phyloP scores from a whole-genome alignment of 1,140 invertebrate species.

The Penaeus chinensis region DNA sequence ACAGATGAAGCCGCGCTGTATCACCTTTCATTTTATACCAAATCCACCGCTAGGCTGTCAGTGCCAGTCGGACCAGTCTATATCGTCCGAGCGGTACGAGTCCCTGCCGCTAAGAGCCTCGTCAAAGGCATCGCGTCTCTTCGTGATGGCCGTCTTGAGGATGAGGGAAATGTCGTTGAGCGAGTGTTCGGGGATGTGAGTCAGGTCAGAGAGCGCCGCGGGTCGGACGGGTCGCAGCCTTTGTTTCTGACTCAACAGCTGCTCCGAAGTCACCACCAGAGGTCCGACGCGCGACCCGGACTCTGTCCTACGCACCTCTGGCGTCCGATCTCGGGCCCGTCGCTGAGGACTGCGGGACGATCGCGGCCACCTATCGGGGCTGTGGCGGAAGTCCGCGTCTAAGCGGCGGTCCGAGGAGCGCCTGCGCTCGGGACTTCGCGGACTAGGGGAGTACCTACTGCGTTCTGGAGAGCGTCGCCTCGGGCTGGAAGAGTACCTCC shows the following conservation, averaged over 20 bases:
- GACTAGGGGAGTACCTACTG: slow-evolving; percentile 27
- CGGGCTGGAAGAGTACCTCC: slow-evolving; percentile 46
- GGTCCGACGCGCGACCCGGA: slow-evolving; percentile 34
- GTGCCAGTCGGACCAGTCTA: slow-evolving; percentile 60
- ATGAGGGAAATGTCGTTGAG: slow-evolving; percentile 61
- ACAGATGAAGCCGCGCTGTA: no score
- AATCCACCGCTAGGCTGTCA: not conserved
- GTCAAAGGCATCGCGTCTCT: slow-evolving; percentile 57
- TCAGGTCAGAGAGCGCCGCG: slow-evolving; percentile 54
- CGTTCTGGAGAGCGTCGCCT: slow-evolving; percentile 45
- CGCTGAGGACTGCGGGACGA: slow-evolving; percentile 38
- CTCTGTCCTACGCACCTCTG: slow-evolving; percentile 25
- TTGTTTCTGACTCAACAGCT: slow-evolving; percentile 61
- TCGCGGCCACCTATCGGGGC: slow-evolving; percentile 27
- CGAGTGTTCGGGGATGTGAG: slow-evolving; percentile 57
- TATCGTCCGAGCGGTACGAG: slow-evolving; percentile 47
- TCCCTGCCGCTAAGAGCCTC: slow-evolving; percentile 49
- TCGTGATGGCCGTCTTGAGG: slow-evolving; percentile 57
- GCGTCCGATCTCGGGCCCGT: not conserved
- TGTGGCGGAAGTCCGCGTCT: slow-evolving; percentile 23
- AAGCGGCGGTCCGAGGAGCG: not conserved
- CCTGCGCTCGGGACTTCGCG: not conserved
- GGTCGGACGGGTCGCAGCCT: slow-evolving; percentile 60
- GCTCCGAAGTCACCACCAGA: slow-evolving; percentile 57
- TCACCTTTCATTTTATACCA: no score